Conservation (phyloP, 1,140 invertebrate species). For the Musca domestica region DNA sequence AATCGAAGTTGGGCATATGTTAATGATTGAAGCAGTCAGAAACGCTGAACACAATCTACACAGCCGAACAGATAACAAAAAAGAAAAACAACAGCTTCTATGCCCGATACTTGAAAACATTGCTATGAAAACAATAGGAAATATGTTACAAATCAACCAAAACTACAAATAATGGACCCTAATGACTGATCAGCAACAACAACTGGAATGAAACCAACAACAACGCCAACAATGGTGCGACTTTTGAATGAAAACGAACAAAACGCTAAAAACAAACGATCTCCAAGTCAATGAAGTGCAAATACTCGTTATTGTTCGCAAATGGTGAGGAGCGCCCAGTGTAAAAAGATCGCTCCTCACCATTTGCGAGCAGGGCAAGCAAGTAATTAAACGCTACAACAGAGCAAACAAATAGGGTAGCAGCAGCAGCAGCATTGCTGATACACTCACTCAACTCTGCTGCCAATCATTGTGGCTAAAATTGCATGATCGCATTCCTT, state of each 20-base stretch:
- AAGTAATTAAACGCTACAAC: background rate
- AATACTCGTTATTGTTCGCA: background rate
- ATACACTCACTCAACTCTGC: no score
- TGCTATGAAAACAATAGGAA: background rate
- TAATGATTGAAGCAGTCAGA: no score
- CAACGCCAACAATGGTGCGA: background rate
- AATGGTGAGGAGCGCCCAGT: background rate
- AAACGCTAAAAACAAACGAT: background rate
- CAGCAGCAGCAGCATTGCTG: background rate
- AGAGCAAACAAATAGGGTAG: background rate
- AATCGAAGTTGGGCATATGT: no score
- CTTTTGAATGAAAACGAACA: background rate
- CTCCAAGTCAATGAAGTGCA: conserved; percentile 14
- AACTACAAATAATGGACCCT: conserved; percentile 13
- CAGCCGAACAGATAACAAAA: background rate
- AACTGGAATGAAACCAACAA: background rate
- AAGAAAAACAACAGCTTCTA: background rate
- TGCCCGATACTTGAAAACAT: no score
- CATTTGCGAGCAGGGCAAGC: background rate
- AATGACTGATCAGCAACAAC: conserved; percentile 8
- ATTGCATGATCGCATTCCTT: no score
- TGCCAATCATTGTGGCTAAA: no score
- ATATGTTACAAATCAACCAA: conserved; percentile 7
- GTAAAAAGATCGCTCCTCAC: background rate
- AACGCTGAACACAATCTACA: no score